Evolutionary conservation across 2,888 invertebrate species (phyloP).

Genomic region (Doris montereyensis): DNA sequence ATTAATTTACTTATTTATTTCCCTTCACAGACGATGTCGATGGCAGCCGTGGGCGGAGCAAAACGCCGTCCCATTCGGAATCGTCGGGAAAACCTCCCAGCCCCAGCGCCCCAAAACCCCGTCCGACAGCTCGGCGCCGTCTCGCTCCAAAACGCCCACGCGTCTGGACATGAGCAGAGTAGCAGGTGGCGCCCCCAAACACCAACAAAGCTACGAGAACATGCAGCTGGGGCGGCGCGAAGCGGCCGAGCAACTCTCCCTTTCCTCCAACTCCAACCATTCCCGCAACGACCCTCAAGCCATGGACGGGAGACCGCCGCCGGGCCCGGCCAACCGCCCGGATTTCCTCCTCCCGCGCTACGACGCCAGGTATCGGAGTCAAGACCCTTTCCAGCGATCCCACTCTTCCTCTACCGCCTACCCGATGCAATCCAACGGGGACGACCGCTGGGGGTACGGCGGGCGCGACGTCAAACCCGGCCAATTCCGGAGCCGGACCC

Average conservation of each 20-base stretch:
- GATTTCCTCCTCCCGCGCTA: conserved; percentile 38
- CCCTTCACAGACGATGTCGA: conserved; percentile 26
- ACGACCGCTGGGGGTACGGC: conserved; percentile 35
- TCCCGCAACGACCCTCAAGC: conserved; percentile 46
- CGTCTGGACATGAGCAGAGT: conserved; percentile 47
- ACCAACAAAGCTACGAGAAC: conserved; percentile 46
- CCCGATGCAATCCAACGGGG: conserved; percentile 50
- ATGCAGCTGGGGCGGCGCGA: conserved; percentile 43
- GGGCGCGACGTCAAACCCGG: conserved; percentile 56
- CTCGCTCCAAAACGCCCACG: conserved; percentile 63
- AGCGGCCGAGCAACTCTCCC: conserved; percentile 25
- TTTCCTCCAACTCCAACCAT: conserved; percentile 46
- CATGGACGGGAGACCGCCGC: conserved; percentile 57
- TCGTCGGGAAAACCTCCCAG: conserved; percentile 20
- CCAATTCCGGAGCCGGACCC: conserved; percentile 70
- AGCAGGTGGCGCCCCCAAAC: too few relatives aligned
- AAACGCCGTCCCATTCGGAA: conserved; percentile 51
- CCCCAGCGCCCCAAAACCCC: conserved; percentile 56
- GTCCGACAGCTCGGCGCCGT: conserved; percentile 37
- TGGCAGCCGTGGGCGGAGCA: conserved; percentile 48
- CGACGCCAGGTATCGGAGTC: conserved; percentile 16
- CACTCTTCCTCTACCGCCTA: conserved; percentile 33
- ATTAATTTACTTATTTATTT: not conserved
- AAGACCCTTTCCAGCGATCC: conserved; percentile 27
- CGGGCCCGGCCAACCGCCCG: conserved; percentile 51